phyloP scores from a whole-genome alignment of 2,888 invertebrate species.

The Lycocerus yunnanus region DNA sequence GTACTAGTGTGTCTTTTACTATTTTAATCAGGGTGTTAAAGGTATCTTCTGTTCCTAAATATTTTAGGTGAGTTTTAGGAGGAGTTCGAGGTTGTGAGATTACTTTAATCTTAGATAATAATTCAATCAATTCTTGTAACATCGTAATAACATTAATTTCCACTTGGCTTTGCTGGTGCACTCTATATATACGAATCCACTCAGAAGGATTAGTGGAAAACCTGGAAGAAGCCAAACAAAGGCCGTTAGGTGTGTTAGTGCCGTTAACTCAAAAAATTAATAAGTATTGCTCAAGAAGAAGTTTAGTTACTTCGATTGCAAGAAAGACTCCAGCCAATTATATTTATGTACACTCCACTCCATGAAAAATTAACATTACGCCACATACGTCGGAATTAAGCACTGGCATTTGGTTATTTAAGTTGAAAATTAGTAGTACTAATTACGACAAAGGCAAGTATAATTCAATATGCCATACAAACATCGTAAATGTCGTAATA shows the following conservation, averaged over 20 bases:
- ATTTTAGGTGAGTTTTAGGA: conserved; percentile 31
- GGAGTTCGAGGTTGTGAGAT: background rate
- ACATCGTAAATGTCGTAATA: too few relatives aligned
- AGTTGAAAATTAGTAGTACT: too few relatives aligned
- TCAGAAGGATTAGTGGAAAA: conserved; percentile 59
- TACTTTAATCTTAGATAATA: conserved; percentile 35
- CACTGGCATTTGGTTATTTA: too few relatives aligned
- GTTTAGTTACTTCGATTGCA: too few relatives aligned
- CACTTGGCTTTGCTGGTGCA: conserved; percentile 1
- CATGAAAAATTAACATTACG: too few relatives aligned
- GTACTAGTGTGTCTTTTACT: conserved; percentile 46
- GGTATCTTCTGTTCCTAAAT: conserved; percentile 42
- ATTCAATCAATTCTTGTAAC: conserved; percentile 31
- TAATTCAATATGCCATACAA: too few relatives aligned
- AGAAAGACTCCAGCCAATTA: too few relatives aligned
- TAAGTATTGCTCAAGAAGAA: too few relatives aligned
- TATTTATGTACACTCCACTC: too few relatives aligned
- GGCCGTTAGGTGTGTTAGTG: background rate
- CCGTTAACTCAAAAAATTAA: too few relatives aligned
- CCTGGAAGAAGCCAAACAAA: conserved; percentile 42
- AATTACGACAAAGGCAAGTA: too few relatives aligned
- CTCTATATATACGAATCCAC: conserved; percentile 41
- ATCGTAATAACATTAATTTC: conserved; percentile 29
- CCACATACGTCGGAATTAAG: too few relatives aligned
- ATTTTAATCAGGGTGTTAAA: conserved; percentile 42